Evolutionary conservation across 2,888 invertebrate species (phyloP).

Genomic region (Netelia melanura): DNA sequence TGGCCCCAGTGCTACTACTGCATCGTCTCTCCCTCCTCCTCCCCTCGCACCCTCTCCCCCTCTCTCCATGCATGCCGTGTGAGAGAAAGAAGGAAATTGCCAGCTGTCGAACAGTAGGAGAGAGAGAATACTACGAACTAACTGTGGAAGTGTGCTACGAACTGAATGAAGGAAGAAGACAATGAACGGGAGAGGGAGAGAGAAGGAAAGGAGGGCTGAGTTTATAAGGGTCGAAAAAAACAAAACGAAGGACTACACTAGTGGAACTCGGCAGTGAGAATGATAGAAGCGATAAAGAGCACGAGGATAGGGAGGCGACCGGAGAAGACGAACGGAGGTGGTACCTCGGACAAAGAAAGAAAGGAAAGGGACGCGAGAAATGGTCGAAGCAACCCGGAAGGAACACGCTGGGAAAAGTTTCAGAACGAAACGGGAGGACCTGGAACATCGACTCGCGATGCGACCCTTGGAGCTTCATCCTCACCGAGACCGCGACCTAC

Average conservation of each 20-base stretch:
- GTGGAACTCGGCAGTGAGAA: conserved; percentile 45
- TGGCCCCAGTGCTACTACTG: conserved; percentile 33
- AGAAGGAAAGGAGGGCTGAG: neutral
- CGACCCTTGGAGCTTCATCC: too few species aligned
- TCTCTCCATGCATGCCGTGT: conserved; percentile 14
- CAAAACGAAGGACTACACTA: conserved; percentile 10
- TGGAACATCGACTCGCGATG: neutral
- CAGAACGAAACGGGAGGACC: conserved; percentile 24
- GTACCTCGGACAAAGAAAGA: neutral
- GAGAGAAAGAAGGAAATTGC: neutral
- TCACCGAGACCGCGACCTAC: too few species aligned
- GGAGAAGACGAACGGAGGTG: conserved; percentile 16
- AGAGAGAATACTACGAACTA: conserved; percentile 4
- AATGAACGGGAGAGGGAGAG: conserved; percentile 2
- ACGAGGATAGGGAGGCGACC: conserved; percentile 11
- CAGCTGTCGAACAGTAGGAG: conserved; percentile 8
- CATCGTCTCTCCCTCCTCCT: conserved; percentile 20
- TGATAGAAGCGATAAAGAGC: conserved; percentile 59
- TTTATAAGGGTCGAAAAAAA: conserved; percentile 17
- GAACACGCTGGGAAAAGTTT: conserved; percentile 29
- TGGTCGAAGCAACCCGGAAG: conserved; percentile 3
- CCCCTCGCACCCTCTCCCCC: neutral
- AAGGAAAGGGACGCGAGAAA: conserved; percentile 5
- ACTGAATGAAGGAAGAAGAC: neutral
- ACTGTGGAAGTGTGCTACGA: neutral